phyloP scores from a whole-genome alignment of 2,888 invertebrate genomes.

The Trachelus iudaicus region DNA sequence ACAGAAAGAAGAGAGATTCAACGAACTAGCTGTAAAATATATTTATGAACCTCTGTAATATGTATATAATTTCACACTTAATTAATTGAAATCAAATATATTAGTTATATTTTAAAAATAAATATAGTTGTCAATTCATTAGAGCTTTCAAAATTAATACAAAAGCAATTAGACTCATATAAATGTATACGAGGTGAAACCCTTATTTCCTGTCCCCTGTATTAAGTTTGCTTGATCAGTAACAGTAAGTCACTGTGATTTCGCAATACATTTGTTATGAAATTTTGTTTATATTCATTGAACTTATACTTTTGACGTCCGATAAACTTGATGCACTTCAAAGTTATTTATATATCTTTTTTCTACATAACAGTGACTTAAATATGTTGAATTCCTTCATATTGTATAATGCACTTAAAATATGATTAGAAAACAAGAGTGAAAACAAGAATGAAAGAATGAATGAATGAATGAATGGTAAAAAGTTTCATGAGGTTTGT shows the following conservation, averaged over 20 bases:
- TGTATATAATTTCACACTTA: background rate
- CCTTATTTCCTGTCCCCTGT: background rate
- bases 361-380: background rate
- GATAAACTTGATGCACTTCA: background rate
- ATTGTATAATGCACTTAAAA: background rate
- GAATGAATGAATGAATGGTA: background rate
- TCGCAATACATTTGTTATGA: background rate
- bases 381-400: background rate
- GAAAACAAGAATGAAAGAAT: background rate
- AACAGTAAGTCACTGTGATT: background rate
- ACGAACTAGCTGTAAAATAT: conserved; percentile 10
- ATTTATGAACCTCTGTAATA: background rate
- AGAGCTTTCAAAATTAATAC: background rate
- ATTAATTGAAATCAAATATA: background rate
- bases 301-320: background rate
- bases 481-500: background rate
- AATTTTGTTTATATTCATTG: background rate
- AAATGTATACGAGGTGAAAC: background rate
- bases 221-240: background rate
- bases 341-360: background rate
- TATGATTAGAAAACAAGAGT: background rate
- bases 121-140: background rate
- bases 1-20: background rate
- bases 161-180: background rate
- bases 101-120: background rate